These are phyloP conservation scores for Amiota mariae DNA, from an alignment of 2,888 invertebrate genomes.

Conservation along the genomic window DNA sequence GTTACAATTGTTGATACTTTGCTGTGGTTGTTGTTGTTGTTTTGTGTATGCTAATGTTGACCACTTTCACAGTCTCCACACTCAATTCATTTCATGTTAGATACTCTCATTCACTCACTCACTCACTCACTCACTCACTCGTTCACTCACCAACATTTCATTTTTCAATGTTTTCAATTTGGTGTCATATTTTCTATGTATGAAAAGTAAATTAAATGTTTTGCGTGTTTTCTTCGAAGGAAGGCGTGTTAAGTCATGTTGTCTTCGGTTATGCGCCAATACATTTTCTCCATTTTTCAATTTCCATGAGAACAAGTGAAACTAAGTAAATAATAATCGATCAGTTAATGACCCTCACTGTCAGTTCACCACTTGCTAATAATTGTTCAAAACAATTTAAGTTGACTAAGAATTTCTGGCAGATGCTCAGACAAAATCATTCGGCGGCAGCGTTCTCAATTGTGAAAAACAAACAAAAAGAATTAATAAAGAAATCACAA, in stretches of 20 bases:
- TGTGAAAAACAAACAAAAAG: too few species aligned
- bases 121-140: too few species aligned
- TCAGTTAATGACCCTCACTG: too few species aligned
- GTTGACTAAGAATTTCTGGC: constrained; percentile 27
- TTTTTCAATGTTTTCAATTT: constrained; percentile 12
- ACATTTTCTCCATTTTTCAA: not conserved
- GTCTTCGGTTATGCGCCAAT: constrained; percentile 21
- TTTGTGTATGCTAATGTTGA: not conserved
- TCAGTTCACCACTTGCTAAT: constrained; percentile 23
- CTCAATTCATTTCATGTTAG: constrained; percentile 6
- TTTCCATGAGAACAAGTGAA: too few species aligned
- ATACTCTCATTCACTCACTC: too few species aligned
- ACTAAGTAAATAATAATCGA: too few species aligned
- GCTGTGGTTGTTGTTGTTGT: constrained; percentile 24
- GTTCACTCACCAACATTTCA: not conserved
- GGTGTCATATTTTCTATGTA: constrained; percentile 6
- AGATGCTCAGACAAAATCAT: constrained; percentile 29
- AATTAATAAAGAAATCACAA: not conserved
- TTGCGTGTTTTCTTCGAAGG: constrained; percentile 7
- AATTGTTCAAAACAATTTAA: constrained; percentile 32
- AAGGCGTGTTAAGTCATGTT: constrained; percentile 17
- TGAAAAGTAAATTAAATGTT: not conserved
- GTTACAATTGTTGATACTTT: constrained; percentile 40
- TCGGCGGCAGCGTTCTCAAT: too few species aligned
- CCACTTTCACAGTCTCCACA: constrained; percentile 20